These are phyloP conservation scores for Lepilemur ruficaudatus DNA, from an alignment of 2,797 vertebrate genomes.

Conservation along the genomic window DNA sequence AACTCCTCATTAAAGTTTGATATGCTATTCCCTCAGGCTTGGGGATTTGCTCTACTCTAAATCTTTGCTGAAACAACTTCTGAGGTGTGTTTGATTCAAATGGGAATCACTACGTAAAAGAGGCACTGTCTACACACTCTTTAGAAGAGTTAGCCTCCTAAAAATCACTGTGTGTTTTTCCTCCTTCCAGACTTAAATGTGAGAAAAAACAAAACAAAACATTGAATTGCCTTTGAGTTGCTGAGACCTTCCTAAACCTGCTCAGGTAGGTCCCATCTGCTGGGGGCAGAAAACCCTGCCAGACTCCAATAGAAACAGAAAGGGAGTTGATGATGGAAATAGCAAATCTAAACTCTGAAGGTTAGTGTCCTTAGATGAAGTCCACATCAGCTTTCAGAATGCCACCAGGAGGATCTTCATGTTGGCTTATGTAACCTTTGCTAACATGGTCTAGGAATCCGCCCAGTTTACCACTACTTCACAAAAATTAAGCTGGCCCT, in stretches of 20 bases:
- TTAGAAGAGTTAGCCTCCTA: background rate
- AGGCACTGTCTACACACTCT: background rate
- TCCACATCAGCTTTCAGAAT: background rate
- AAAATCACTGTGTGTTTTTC: background rate
- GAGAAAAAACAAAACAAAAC: background rate
- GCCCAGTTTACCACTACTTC: background rate
- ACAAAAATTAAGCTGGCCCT: background rate
- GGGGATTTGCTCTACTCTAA: constrained; percentile 43
- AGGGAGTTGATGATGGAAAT: background rate
- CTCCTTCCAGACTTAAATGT: background rate
- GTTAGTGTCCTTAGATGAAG: background rate
- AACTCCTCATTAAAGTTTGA: constrained; percentile 65
- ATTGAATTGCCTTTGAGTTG: background rate
- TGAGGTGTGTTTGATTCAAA: background rate
- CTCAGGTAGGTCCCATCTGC: background rate
- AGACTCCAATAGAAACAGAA: background rate
- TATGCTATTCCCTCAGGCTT: constrained; percentile 39
- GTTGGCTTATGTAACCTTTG: background rate
- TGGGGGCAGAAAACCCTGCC: background rate
- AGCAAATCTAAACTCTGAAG: background rate
- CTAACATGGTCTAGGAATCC: background rate
- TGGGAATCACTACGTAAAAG: background rate
- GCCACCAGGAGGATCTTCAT: background rate
- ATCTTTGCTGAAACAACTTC: constrained; percentile 30
- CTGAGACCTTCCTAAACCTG: background rate